Conservation (phyloP, 2,888 invertebrate species). For the Cecidostiba fungosa region DNA sequence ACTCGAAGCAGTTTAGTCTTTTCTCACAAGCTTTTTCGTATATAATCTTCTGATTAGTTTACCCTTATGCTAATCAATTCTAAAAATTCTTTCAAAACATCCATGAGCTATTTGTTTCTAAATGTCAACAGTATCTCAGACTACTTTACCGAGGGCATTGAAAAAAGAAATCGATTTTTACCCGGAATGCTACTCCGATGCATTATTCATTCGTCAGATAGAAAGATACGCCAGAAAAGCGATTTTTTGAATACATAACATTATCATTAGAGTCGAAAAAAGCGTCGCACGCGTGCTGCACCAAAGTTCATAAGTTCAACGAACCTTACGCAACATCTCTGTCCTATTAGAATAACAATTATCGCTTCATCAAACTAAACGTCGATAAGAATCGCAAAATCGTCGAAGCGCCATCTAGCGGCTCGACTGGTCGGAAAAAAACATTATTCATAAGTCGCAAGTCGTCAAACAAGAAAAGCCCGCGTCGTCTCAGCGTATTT, state of each 20-base stretch:
- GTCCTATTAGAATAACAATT: neutral
- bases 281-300: constrained; percentile 1
- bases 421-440: neutral
- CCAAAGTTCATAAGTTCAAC: constrained; percentile 21
- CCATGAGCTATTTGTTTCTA: neutral
- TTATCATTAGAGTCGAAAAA: neutral
- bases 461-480: constrained; percentile 8
- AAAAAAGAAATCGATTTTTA: constrained; percentile 7
- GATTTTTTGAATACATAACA: constrained; percentile 27
- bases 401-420: neutral
- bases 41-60: neutral
- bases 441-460: constrained; percentile 5
- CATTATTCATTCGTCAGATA: constrained; percentile 36
- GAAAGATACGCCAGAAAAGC: constrained; percentile 31
- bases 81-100: constrained; percentile 11
- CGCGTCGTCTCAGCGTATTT: constrained; percentile 53
- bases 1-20: neutral
- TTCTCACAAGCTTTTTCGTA: neutral
- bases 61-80: neutral
- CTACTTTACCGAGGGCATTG: neutral
- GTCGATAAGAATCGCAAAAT: neutral
- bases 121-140: neutral
- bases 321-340: constrained; percentile 9
- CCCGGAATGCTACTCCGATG: constrained; percentile 15
- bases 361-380: neutral